Evolutionary conservation across 2,113 vertebrate genomes (phyloP), one percentile per base, ranked within the genome.

Genomic region (Seriola quinqueradiata): DNA sequence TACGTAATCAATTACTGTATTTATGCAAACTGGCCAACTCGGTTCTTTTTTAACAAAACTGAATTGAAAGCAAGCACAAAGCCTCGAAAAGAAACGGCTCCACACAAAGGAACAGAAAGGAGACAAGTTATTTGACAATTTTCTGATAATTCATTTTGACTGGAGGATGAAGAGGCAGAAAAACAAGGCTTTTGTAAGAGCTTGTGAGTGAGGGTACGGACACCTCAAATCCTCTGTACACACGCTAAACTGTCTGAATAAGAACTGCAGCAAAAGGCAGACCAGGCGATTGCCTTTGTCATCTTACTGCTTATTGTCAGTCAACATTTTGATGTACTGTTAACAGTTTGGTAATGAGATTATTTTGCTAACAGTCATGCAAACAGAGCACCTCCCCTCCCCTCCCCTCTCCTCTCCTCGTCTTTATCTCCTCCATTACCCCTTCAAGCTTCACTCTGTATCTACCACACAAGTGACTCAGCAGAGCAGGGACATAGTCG

Each of bases 391-490:
- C 55, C 11, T 48, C 42, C 28, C 48, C 42, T 82, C 40, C 7
- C 2, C 40, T 4, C 50, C 59, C 34, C 34, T n/a, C 28, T 3
- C 57, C 58, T 55, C 21, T 4, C 57, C 58, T 55, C 21, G 8
- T 7, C 28, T 58, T 40, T n/a, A 10, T 36, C 67, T 48, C 72
- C 1, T 52, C 25, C 67, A 55, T 25, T 52, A 21, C 68, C 48
- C 70, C 52, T 59, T 69, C n/a, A 40, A 34, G 23, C 70, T 34
- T 70, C 59, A 13, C 21, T 63, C 61, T 70, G 66, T 21, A 23
- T 75, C 38, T 66, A 67, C 71, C 65, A 36, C 65, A 23, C 16
- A 36, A 46, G 79, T 75, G 79, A 88, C 54, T 71, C 78, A 78
- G 82, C 74, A 75, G 69, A 75, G 60, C 36, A 19, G 54, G n/a